These are phyloP conservation scores for Cotesia congregata DNA, from an alignment of 2,888 invertebrate genomes.

Conservation along the genomic window DNA sequence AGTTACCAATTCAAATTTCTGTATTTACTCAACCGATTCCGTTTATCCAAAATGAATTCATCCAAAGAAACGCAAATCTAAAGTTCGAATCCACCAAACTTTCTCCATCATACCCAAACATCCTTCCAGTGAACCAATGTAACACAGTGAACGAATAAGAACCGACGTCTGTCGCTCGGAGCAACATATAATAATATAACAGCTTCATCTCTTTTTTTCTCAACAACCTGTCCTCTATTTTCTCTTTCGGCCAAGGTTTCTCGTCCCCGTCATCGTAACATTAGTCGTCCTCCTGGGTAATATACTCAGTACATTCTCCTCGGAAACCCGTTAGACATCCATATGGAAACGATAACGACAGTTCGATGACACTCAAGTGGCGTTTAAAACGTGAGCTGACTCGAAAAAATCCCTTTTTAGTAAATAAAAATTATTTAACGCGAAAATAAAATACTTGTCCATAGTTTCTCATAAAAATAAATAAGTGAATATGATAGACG, in stretches of 20 bases:
- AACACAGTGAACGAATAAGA: constrained; percentile 40
- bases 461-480: background rate
- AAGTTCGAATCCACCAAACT: too few relatives aligned
- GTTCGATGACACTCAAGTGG: background rate
- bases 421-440: background rate
- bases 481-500: background rate
- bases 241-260: background rate
- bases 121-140: constrained; percentile 37
- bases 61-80: too few relatives aligned
- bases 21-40: too few relatives aligned
- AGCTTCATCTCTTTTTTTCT: constrained; percentile 50
- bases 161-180: constrained; percentile 51
- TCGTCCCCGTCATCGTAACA: background rate
- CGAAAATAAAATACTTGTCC: background rate
- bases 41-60: too few relatives aligned
- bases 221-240: constrained; percentile 11
- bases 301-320: background rate
- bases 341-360: background rate
- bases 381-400: background rate
- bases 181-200: constrained; percentile 51
- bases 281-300: background rate
- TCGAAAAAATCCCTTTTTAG: background rate
- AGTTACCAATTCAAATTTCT: too few relatives aligned
- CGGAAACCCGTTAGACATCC: background rate
- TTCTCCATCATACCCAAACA: background rate